phyloP scores from a whole-genome alignment of 2,113 vertebrate species.

The Sigmodon hispidus region DNA sequence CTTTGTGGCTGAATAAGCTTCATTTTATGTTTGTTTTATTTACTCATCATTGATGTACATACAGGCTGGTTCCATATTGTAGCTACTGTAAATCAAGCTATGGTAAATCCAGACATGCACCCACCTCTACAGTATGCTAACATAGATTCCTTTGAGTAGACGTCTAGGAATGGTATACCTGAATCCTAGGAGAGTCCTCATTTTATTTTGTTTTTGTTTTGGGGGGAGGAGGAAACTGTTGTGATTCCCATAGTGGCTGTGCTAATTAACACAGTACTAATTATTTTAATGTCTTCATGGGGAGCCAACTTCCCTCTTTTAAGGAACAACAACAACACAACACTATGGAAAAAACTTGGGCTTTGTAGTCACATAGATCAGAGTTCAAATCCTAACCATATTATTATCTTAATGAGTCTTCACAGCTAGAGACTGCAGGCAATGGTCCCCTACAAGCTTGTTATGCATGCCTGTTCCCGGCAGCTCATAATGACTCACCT shows the following conservation, averaged over 20 bases:
- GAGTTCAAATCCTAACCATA: background rate
- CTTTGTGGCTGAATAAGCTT: background rate
- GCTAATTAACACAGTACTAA: background rate
- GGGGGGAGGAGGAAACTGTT: background rate
- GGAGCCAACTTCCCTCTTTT: background rate
- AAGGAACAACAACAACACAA: background rate
- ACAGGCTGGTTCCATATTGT: background rate
- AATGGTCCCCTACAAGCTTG: background rate
- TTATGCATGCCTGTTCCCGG: accelerated
- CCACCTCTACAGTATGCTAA: background rate
- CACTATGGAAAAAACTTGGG: background rate
- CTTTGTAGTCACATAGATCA: background rate
- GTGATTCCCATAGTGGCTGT: background rate
- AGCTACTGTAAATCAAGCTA: background rate
- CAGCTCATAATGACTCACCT: background rate
- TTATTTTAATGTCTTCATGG: background rate
- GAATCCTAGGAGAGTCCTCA: background rate
- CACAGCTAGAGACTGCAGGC: background rate
- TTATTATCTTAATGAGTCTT: background rate
- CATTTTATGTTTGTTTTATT: background rate
- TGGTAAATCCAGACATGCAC: too few species aligned
- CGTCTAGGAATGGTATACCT: background rate
- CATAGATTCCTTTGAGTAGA: too few species aligned
- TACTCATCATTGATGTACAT: too few species aligned
- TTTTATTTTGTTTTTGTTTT: background rate